Conservation (phyloP, 2,888 invertebrate species). For the Crepidodera aurea region DNA sequence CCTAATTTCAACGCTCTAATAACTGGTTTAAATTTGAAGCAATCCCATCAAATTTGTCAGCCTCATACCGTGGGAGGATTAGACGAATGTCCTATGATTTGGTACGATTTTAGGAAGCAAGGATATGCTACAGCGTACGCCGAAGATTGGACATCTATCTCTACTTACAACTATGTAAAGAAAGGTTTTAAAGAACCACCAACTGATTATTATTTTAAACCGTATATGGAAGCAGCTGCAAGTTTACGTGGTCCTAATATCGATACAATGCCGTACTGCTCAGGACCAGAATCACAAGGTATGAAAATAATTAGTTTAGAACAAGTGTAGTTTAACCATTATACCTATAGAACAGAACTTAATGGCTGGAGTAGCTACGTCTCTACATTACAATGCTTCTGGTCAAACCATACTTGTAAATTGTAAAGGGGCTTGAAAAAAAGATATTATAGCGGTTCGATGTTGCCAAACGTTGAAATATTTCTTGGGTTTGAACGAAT, state of each 20-base stretch:
- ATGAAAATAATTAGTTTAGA: too few species aligned
- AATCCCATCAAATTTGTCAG: conserved; percentile 59
- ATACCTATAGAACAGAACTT: too few species aligned
- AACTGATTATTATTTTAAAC: conserved; percentile 82
- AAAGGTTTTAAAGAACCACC: conserved; percentile 77
- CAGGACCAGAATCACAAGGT: conserved; percentile 66
- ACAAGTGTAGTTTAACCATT: not conserved
- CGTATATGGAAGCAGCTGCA: conserved; percentile 77
- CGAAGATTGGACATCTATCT: conserved; percentile 77
- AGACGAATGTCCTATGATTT: conserved; percentile 78
- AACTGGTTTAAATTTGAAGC: conserved; percentile 67
- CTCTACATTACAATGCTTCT: too few species aligned
- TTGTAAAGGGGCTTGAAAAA: not conserved
- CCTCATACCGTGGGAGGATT: conserved; percentile 65
- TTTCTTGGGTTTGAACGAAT: too few species aligned
- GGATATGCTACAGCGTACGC: conserved; percentile 83
- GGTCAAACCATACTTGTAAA: too few species aligned
- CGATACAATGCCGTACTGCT: conserved; percentile 60
- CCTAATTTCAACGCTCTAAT: conserved; percentile 88
- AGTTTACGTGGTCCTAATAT: conserved; percentile 46
- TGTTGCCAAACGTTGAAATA: too few species aligned
- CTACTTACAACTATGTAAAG: conserved; percentile 80
- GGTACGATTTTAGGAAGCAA: conserved; percentile 75
- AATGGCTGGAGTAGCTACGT: too few species aligned
- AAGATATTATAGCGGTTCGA: not conserved